Conservation (phyloP, 2,113 vertebrate species). For the Podarcis raffonei region DNA sequence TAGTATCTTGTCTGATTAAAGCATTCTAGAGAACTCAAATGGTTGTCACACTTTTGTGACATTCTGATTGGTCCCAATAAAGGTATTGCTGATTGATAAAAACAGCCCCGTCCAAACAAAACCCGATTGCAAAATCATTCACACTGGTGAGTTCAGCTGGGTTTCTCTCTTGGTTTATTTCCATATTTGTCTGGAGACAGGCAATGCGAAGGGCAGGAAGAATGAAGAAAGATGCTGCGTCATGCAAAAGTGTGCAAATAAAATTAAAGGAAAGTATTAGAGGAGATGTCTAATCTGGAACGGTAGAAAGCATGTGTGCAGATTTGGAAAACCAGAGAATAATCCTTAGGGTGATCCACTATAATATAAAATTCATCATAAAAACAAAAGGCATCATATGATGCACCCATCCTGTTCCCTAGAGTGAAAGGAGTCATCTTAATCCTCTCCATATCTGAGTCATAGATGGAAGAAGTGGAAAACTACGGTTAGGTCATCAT, state of each 20-base stretch:
- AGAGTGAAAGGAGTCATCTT: conserved; percentile 59
- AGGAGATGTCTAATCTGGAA: not conserved
- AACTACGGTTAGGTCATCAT: conserved; percentile 45
- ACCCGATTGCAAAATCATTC: not conserved
- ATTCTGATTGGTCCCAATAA: too few species aligned
- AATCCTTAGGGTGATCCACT: not conserved
- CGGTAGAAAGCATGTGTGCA: not conserved
- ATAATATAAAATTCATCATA: not conserved
- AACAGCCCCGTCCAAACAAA: too few species aligned
- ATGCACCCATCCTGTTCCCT: conserved; percentile 38
- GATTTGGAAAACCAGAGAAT: not conserved
- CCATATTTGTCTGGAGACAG: not conserved
- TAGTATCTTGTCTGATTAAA: too few species aligned
- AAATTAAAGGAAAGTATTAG: not conserved
- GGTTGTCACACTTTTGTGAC: too few species aligned
- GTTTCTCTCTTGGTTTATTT: not conserved
- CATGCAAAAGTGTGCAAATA: not conserved
- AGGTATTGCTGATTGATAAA: too few species aligned
- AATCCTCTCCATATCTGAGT: conserved; percentile 56
- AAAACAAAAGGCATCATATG: not conserved
- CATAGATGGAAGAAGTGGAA: conserved; percentile 41
- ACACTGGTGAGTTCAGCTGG: not conserved
- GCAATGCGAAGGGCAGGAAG: not conserved
- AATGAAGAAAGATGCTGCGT: not conserved
- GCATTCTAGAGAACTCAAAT: too few species aligned